Evolutionary conservation across 2,113 vertebrate genomes (phyloP).

Genomic region (Choloepus hoffmanni): DNA sequence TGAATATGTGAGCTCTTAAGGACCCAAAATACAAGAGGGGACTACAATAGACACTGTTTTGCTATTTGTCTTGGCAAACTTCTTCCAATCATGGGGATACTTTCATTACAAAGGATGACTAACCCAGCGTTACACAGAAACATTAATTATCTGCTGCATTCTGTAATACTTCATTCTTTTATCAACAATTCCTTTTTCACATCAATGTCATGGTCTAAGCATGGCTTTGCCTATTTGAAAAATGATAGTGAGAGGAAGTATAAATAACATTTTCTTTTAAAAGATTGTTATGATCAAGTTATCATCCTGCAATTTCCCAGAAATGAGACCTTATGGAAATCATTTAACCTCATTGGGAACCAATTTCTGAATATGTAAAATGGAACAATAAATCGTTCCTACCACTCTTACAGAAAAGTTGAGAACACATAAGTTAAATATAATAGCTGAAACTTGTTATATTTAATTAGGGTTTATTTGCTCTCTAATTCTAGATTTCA

Average conservation of each 20-base stretch:
- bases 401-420: neutral
- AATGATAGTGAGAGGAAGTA: neutral
- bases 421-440: neutral
- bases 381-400: neutral
- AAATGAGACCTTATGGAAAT: neutral
- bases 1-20: neutral
- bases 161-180: neutral
- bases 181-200: neutral
- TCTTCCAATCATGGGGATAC: neutral
- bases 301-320: neutral
- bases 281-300: slow-evolving; percentile 16
- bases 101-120: neutral
- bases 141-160: neutral
- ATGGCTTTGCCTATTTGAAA: neutral
- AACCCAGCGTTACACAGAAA: neutral
- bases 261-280: slow-evolving; percentile 5
- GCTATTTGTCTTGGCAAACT: neutral
- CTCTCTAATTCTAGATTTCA: neutral
- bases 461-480: neutral
- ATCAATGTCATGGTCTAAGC: neutral
- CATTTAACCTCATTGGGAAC: neutral
- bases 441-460: neutral
- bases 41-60: neutral
- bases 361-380: slow-evolving; percentile 14
- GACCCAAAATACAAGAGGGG: neutral